Evolutionary conservation across 2,113 vertebrate species (phyloP), one percentile per base, ranked within the genome.

Genomic region (Eulemur macaco): DNA sequence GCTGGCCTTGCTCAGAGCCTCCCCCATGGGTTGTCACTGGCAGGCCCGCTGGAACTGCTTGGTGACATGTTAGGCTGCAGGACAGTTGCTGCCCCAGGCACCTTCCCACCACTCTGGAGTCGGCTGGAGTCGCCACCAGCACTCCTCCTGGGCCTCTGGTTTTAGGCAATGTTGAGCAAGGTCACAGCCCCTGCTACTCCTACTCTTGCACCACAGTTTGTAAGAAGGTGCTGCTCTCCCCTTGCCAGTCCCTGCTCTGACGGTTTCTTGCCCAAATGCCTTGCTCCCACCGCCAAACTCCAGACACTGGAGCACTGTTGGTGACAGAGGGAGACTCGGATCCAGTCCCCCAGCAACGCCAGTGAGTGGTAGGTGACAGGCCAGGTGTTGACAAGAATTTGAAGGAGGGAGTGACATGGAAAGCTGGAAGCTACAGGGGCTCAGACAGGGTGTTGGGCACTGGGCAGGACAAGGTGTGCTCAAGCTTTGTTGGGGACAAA

Each of bases 51-150:
- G 52, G 15, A 54, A 18, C 17, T 0, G 52, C 25, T 34, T 20
- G 63, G 34, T 39, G n/a, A 31, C 25, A 1, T 0, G 14, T 9
- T 5, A 0, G 56, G 45, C 17, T 23, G 58, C 17, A 17, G 47
- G 50, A 25, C 27, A 5, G 5, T 5, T 5, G 9, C 1, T 4
- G 1, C 92, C 37, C 7, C 9, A 17, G 1, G 5, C 9, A 6
- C 20, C 12, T 0, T 2, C 6, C 31, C 21, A 27, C 0, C 7
- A 4, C 21, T 10, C 15, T 0, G 11, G 10, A 20, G 47, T 5
- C 27, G 0, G 20, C 69, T n/a, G 69, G 1, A n/a, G 15, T 9
- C 3, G 63, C 39, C 47, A 11, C 52, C 27, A 18, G 13, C 42
- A 3, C 54, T 11, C 29, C 3, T 13, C 29, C 39, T 14, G 3